Evolutionary conservation across 2,113 vertebrate genomes (phyloP), one percentile per base, ranked within the genome.

Genomic region (Colossoma macropomum): DNA sequence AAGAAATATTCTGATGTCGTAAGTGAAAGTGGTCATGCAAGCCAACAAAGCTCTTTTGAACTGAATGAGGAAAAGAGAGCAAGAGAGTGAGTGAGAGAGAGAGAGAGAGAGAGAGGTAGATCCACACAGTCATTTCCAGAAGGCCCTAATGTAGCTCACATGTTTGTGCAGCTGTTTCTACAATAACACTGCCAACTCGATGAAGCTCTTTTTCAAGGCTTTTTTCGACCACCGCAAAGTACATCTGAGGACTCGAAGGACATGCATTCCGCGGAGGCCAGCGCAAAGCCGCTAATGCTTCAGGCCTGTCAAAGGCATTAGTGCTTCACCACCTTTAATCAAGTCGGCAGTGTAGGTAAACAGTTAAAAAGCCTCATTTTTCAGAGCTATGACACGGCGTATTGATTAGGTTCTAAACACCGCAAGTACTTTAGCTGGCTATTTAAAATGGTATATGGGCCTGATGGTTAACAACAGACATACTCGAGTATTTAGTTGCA

Each of bases 91-190:
- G 21, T 10, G 48, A 48, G 30, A 56, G 28, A 45, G 50, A 34
- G 38, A 62, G 41, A 45, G 4, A 28, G 34, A 48, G 25, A 60
- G 23, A 69, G 41, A 63, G 75, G 66, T 11, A 32, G 0, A 9
- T 56, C 1, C 69, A 28, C 66, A 23, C 71, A 69, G 48, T 60
- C 81, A 74, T 82, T 59, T 78, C 73, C 81, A 65, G 41, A 85
- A 70, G 60, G 25, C 81, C 76, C 79, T 84, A 85, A 88, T 84
- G 85, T 60, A 85, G 85, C 63, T 87, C 86, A 84, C 70, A 68
- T 86, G 75, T 90, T 90, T 84, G 65, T 75, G 85, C 89, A 89
- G 87, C 88, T 92, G 90, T 75, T 88, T 83, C 88, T 79, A 80
- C 63, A 48, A 41, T 79, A 87, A 86, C 60, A 86, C 27, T 28